Conservation (phyloP, 2,888 invertebrate genomes). For the Fabriciana adippe region DNA sequence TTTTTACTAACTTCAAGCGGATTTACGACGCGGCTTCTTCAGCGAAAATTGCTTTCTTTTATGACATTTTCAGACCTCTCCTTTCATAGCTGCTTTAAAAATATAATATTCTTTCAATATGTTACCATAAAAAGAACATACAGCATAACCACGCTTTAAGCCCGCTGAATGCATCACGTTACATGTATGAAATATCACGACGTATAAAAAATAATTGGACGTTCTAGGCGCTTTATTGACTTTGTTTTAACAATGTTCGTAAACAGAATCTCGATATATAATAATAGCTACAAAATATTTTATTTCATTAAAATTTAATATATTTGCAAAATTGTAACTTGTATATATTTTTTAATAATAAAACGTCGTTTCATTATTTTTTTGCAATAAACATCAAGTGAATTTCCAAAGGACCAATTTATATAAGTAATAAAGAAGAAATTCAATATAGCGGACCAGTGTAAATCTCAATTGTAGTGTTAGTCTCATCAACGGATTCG, state of each 20-base stretch:
- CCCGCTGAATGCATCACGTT: not conserved
- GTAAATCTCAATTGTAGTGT: constrained; percentile 64
- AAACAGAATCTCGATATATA: not conserved
- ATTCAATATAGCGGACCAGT: constrained; percentile 58
- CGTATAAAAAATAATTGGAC: constrained; percentile 22
- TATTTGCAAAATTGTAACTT: not conserved
- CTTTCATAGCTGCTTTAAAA: constrained; percentile 43
- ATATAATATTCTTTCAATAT: constrained; percentile 38
- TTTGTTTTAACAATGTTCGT: not conserved
- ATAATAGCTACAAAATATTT: not conserved
- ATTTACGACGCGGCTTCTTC: constrained; percentile 62
- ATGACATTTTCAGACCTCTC: constrained; percentile 54
- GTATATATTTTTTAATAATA: not conserved
- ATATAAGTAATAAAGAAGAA: constrained; percentile 42
- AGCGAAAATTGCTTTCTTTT: constrained; percentile 68
- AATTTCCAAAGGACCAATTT: constrained; percentile 5
- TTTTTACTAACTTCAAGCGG: constrained; percentile 59
- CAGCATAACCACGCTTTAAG: constrained; percentile 9
- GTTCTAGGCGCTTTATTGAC: constrained; percentile 1
- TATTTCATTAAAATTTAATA: not conserved
- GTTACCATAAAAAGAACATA: constrained; percentile 30
- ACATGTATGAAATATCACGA: not conserved
- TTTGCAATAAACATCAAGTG: constrained; percentile 6
- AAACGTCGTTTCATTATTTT: constrained; percentile 1
- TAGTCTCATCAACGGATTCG: constrained; percentile 53